Conservation (phyloP, 2,113 vertebrate genomes). For the Proterorhinus semilunaris region DNA sequence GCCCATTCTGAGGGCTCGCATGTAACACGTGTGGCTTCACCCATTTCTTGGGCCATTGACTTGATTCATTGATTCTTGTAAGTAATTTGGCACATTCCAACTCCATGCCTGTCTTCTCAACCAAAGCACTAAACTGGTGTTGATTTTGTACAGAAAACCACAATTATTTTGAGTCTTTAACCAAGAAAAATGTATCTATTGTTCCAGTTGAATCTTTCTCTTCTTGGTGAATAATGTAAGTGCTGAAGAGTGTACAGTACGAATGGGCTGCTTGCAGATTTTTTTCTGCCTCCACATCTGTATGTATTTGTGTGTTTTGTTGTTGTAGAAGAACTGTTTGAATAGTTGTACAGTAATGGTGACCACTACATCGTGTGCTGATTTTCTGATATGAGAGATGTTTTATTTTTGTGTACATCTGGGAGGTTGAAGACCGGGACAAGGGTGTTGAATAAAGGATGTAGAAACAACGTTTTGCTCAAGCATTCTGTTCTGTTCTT, state of each 20-base stretch:
- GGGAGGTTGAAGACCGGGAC: slow-evolving; percentile 44
- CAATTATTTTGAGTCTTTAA: neutral
- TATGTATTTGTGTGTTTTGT: slow-evolving; percentile 19
- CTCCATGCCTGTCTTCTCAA: slow-evolving; percentile 35
- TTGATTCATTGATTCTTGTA: neutral
- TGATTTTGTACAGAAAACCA: slow-evolving; percentile 1
- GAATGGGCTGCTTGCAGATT: neutral
- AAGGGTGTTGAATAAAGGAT: slow-evolving; percentile 62
- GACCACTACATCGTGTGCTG: slow-evolving; percentile 66
- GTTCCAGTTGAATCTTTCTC: neutral
- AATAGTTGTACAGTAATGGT: slow-evolving; percentile 52
- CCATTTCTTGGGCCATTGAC: neutral
- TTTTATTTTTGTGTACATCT: slow-evolving; percentile 56
- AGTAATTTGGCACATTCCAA: slow-evolving; percentile 18
- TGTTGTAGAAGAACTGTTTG: slow-evolving; percentile 49
- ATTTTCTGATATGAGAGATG: slow-evolving; percentile 58
- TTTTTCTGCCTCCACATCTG: neutral
- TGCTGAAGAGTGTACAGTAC: slow-evolving; percentile 3
- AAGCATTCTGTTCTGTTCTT: too few relatives aligned
- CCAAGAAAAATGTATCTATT: neutral
- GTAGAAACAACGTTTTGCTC: too few relatives aligned
- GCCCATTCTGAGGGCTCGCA: neutral
- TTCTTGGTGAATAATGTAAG: neutral
- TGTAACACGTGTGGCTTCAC: neutral
- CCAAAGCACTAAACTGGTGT: slow-evolving; percentile 66